Evolutionary conservation across 1,140 invertebrate genomes (phyloP), one percentile per base, ranked within the genome.

Genomic region (Brachystomella parvula): DNA sequence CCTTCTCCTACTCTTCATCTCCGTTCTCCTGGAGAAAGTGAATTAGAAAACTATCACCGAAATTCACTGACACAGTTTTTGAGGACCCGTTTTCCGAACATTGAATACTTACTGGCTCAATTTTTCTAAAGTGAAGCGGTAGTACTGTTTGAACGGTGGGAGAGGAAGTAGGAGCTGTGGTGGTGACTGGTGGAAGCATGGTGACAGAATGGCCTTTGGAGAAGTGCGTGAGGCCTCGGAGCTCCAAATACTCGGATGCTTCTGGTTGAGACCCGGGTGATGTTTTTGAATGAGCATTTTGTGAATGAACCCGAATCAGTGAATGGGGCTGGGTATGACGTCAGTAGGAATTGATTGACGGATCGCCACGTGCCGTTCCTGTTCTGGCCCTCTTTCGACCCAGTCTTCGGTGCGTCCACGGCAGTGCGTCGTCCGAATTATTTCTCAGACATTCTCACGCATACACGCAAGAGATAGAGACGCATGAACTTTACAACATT

Each of bases 271-370:
- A 73, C 71, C 71, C 71, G 71, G 68, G 68, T 73, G 49, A 47
- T 12, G 62, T 28, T 70, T 72, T 73, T 70, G 69, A 73, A 70
- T 70, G 71, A 63, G 69, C 61, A 73, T 73, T 71, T 73, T 73
- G 71, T 73, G 68, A 73, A 73, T 73, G 71, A 68, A 73, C 68
- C 56, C 68, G 69, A 73, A 73, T 73, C 60, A 49, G 71, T 73
- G 71, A 73, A 73, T 73, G 71, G 67, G 69, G 71, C 71, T 73
- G 71, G 65, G 64, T 64, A 68, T 73, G 71, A 73, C 71, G 71
- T 73, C 69, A 73, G 67, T 64, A 62, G 66, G 66, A 73, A 73
- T 73, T 73, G 71, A 73, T 73, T 73, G 71, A 73, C 71, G 68
- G 66, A 68, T 65, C 66, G 63, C 71, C 68, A 70, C 68, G 68